phyloP scores from a whole-genome alignment of 2,113 vertebrate species.

The Chaenogobius annularis region DNA sequence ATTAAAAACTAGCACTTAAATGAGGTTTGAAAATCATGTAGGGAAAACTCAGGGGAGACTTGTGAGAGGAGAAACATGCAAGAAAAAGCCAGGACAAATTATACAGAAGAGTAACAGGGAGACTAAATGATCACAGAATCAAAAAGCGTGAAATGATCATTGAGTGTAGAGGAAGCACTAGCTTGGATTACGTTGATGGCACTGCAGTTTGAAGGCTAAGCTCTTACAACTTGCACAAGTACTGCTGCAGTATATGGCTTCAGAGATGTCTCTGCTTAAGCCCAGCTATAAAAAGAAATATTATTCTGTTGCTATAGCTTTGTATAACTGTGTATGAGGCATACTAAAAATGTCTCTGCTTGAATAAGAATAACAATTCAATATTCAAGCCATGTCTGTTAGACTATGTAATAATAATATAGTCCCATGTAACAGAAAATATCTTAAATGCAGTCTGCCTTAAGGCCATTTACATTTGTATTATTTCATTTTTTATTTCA shows the following conservation, averaged over 20 bases:
- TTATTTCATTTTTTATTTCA: not conserved
- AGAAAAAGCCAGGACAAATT: conserved; percentile 13
- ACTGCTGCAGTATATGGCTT: conserved; percentile 23
- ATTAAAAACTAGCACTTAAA: conserved; percentile 20
- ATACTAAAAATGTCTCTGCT: not conserved
- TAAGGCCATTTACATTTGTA: not conserved
- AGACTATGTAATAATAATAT: not conserved
- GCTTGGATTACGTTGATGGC: conserved; percentile 41
- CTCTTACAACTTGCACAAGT: conserved; percentile 17
- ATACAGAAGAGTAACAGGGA: conserved; percentile 8
- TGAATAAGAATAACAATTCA: not conserved
- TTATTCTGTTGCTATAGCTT: conserved; percentile 9
- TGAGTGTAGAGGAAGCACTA: conserved; percentile 26
- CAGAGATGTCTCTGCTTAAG: not conserved
- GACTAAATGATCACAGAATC: conserved; percentile 16
- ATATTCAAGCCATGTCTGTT: not conserved
- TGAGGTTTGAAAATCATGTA: conserved; percentile 5
- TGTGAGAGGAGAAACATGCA: conserved; percentile 16
- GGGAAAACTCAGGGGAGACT: conserved; percentile 8
- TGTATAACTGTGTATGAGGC: not conserved
- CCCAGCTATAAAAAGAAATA: not conserved
- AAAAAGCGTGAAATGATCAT: conserved; percentile 15
- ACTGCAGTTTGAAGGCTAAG: conserved; percentile 16
- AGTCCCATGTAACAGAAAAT: not conserved
- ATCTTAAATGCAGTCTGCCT: not conserved